phyloP scores from a whole-genome alignment of 2,888 invertebrate genomes.

The Oxyscelio sp. region DNA sequence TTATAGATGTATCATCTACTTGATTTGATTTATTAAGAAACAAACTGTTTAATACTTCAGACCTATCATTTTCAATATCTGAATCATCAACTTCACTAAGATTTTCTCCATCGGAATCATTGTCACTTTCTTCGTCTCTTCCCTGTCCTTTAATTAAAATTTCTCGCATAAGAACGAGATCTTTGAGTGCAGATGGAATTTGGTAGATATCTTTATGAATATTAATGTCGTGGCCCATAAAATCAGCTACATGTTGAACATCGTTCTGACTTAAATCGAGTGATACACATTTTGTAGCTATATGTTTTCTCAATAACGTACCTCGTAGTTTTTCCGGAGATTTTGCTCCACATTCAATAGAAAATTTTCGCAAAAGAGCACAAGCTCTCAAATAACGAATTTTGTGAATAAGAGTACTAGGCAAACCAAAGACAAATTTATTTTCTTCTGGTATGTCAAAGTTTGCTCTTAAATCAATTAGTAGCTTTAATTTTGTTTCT shows the following conservation, averaged over 20 bases:
- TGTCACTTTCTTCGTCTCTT: not conserved
- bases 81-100: not conserved
- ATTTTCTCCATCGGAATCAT: not conserved
- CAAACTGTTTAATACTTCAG: too few relatives aligned
- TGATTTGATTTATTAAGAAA: too few relatives aligned
- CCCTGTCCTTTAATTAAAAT: not conserved
- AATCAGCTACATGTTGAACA: constrained; percentile 50
- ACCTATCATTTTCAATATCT: not conserved
- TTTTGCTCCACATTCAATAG: not conserved
- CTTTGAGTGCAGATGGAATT: not conserved
- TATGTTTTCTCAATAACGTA: constrained; percentile 62
- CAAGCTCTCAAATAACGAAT: not conserved
- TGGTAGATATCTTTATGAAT: constrained; percentile 44
- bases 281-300: constrained; percentile 60
- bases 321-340: constrained; percentile 20
- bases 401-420: not conserved
- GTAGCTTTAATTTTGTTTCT: too few relatives aligned
- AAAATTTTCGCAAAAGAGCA: not conserved
- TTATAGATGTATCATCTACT: too few relatives aligned
- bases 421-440: constrained; percentile 3
- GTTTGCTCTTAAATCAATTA: too few relatives aligned
- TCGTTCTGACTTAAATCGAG: constrained; percentile 50
- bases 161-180: not conserved
- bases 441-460: not conserved
- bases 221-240: constrained; percentile 66